Conservation (phyloP, 2,797 vertebrate genomes). For the Bufotes viridis region DNA sequence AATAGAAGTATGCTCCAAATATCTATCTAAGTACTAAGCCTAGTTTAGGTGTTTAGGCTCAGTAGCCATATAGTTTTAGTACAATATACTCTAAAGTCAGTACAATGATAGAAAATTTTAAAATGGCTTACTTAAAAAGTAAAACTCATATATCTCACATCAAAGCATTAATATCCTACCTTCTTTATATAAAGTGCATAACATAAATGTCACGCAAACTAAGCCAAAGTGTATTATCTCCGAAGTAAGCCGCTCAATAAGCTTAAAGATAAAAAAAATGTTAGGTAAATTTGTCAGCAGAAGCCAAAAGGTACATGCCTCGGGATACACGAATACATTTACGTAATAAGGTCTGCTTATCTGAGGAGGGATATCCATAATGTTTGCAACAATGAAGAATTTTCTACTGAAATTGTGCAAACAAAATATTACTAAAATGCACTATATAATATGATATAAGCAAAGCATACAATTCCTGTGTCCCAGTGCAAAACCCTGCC, state of each 20-base stretch:
- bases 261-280: constrained; percentile 22
- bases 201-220: not conserved
- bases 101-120: not conserved
- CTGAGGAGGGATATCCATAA: constrained; percentile 20
- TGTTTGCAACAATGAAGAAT: not conserved
- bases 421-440: not conserved
- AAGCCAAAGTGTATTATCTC: constrained; percentile 24
- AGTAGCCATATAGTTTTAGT: not conserved
- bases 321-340: constrained; percentile 29
- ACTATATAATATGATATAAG: not conserved
- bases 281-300: constrained; percentile 14
- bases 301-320: constrained; percentile 20
- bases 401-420: not conserved
- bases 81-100: not conserved
- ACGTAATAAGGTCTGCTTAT: constrained; percentile 10
- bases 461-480: not conserved
- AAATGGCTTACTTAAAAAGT: not conserved
- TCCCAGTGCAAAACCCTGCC: not conserved
- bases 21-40: not conserved
- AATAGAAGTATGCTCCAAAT: too few relatives aligned
- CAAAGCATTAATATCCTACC: constrained; percentile 25
- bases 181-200: constrained; percentile 17
- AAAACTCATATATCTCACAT: constrained; percentile 15
- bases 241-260: not conserved
- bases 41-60: not conserved